Percentiles rank a stretch among this genome's conserved stretches.
Evolutionary conservation across 2,113 vertebrate species (phyloP).

Genomic region (Sinocyclocheilus anshuiensis): DNA sequence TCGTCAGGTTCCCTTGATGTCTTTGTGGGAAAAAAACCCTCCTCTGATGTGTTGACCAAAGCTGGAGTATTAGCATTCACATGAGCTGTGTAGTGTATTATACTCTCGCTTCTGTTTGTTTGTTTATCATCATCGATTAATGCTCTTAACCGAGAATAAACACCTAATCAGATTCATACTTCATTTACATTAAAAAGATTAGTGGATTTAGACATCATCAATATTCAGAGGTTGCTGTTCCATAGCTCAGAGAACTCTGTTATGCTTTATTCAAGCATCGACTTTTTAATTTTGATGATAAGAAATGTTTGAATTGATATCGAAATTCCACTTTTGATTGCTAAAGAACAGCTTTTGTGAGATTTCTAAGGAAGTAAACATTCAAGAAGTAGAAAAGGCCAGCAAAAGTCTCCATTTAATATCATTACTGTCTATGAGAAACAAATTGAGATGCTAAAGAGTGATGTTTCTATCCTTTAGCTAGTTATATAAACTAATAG

Average conservation of each 20-base stretch:
- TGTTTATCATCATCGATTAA: not conserved
- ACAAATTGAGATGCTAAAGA: not conserved
- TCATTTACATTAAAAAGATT: not conserved
- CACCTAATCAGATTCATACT: not conserved
- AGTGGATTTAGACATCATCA: not conserved
- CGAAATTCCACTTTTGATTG: not conserved
- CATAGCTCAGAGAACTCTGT: not conserved
- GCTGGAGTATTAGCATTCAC: constrained; percentile 55
- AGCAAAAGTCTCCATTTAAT: not conserved
- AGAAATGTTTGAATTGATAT: not conserved
- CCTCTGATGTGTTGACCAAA: constrained; percentile 72
- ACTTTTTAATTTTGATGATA: not conserved
- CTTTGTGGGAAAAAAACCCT: constrained; percentile 50
- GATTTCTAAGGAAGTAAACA: not conserved
- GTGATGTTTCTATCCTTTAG: not conserved
- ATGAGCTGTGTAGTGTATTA: not conserved
- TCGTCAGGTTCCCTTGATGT: constrained; percentile 67
- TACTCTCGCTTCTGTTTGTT: not conserved
- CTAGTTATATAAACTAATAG: not conserved
- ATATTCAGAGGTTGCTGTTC: constrained; percentile 1
- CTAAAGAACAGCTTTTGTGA: not conserved
- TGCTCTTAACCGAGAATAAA: not conserved
- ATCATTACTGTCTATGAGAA: not conserved
- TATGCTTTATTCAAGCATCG: not conserved
- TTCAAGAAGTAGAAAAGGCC: not conserved